A percentile compares a stretch with the other conserved stretches of the same genome.
Evolutionary conservation across 2,797 vertebrate species (phyloP).

Genomic region (Aeoliscus strigatus): DNA sequence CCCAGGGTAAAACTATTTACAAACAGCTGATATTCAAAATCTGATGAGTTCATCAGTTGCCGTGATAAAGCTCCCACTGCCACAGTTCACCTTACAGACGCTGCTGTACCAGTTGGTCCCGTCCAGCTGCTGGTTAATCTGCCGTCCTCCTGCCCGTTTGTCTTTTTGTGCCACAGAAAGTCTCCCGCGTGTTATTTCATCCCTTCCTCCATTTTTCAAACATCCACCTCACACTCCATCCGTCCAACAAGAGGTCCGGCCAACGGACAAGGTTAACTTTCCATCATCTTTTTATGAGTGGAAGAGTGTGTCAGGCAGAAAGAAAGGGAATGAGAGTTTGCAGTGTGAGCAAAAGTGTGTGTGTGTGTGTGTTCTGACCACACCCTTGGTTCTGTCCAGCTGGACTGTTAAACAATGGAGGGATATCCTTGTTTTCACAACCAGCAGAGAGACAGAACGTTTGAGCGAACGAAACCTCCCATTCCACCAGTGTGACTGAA

Average conservation of each 20-base stretch:
- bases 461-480: conserved; percentile 16
- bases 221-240: conserved; percentile 1
- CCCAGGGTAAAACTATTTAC: no score
- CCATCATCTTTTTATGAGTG: background rate
- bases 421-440: conserved; percentile 79
- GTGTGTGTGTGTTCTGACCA: conserved; percentile 43
- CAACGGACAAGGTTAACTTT: background rate
- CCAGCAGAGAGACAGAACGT: conserved; percentile 25
- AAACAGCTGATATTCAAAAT: no score
- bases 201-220: conserved; percentile 25
- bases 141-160: conserved; percentile 10
- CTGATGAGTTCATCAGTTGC: conserved; percentile 1
- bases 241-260: conserved; percentile 23
- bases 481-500: conserved; percentile 14
- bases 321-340: conserved; percentile 40
- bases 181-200: conserved; percentile 25
- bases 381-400: conserved; percentile 64
- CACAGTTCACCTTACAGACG: background rate
- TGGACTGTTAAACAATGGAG: conserved; percentile 72
- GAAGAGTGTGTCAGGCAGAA: conserved; percentile 15
- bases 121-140: background rate
- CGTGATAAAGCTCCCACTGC: background rate
- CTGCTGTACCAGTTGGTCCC: background rate
- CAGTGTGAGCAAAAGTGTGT: conserved; percentile 42
- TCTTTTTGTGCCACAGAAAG: conserved; percentile 9